phyloP scores from a whole-genome alignment of 2,888 invertebrate species.

The Rhabditophanes sp. region DNA sequence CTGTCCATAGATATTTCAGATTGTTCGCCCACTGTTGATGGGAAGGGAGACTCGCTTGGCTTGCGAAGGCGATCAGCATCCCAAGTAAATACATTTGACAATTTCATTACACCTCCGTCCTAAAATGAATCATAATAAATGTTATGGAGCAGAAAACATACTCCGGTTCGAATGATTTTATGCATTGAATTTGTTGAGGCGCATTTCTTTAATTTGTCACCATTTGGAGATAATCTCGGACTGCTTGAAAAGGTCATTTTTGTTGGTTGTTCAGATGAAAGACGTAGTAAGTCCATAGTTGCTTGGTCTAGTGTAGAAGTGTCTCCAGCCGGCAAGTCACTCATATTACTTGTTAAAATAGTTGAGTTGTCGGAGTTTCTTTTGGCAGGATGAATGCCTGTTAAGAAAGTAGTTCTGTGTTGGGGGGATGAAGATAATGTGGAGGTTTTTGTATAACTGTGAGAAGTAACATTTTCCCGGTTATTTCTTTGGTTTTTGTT shows the following conservation, averaged over 20 bases:
- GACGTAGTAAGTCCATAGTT: constrained; percentile 28
- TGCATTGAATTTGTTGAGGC: constrained; percentile 35
- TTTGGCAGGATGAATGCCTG: no score
- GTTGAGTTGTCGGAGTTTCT: no score
- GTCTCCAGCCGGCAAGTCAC: no score
- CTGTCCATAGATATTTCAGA: no score
- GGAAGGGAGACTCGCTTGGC: constrained; percentile 7
- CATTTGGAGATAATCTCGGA: constrained; percentile 14
- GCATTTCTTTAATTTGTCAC: constrained; percentile 21
- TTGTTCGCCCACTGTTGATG: constrained; percentile 7
- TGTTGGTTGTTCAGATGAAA: constrained; percentile 24
- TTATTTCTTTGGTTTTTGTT: no score
- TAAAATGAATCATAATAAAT: constrained; percentile 7
- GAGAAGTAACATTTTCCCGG: no score
- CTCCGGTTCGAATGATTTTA: constrained; percentile 16
- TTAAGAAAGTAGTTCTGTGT: no score
- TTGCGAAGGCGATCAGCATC: constrained; percentile 17
- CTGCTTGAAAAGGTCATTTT: constrained; percentile 13
- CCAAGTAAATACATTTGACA: constrained; percentile 30
- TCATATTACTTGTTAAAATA: no score
- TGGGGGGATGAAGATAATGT: no score
- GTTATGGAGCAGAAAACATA: constrained; percentile 6
- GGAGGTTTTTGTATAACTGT: no score
- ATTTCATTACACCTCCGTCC: constrained; percentile 26
- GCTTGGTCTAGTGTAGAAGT: constrained; percentile 40